Evolutionary conservation across 2,797 vertebrate species (phyloP).

Genomic region (Emys orbicularis): DNA sequence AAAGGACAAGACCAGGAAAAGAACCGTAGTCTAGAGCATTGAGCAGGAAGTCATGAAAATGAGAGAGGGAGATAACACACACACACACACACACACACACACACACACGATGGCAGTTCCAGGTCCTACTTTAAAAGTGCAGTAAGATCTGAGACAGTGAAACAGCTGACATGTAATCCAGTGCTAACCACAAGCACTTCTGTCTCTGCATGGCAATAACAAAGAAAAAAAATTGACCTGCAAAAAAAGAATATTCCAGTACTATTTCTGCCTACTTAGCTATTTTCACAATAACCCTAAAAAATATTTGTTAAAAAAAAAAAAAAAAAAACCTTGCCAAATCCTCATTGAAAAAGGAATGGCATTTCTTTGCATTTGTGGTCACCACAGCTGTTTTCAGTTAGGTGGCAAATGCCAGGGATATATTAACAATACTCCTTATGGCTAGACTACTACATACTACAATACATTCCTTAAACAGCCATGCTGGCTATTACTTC

Average conservation of each 20-base stretch:
- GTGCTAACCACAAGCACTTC: not conserved
- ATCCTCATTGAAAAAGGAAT: not conserved
- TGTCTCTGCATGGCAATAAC: not conserved
- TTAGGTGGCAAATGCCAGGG: slow-evolving; percentile 51
- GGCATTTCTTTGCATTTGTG: slow-evolving; percentile 30
- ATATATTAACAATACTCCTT: slow-evolving; percentile 35
- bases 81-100: not conserved
- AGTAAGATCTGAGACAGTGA: not conserved
- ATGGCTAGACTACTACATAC: slow-evolving; percentile 9
- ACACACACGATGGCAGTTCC: not conserved
- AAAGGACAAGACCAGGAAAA: not conserved
- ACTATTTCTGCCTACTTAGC: slow-evolving; percentile 52
- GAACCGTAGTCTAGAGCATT: not conserved
- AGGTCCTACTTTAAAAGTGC: not conserved
- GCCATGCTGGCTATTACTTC: slow-evolving; percentile 52
- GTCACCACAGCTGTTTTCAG: slow-evolving; percentile 65
- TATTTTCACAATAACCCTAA: slow-evolving; percentile 35
- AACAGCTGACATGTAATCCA: not conserved
- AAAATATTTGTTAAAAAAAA: not conserved
- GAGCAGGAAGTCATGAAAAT: no score
- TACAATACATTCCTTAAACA: slow-evolving; percentile 25
- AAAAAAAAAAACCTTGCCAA: not conserved
- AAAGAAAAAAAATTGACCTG: not conserved
- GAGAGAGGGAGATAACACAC: not conserved
- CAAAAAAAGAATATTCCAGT: slow-evolving; percentile 14